Base-by-base conservation (phyloP, 2,888 invertebrate species). In the Thecocarcelia acutangulata region DNA sequence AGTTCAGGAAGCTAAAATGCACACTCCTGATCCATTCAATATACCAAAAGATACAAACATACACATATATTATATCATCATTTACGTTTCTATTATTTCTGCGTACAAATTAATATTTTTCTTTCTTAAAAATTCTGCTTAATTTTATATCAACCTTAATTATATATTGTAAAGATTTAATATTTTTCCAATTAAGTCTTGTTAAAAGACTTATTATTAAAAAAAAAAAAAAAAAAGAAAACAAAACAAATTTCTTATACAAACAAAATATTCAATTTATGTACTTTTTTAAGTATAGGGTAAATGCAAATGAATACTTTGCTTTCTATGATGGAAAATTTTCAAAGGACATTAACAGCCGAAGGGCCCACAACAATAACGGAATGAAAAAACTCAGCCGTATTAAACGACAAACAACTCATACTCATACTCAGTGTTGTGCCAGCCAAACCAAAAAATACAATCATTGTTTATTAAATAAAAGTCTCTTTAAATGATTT, bases 401-500 rank as follows among this genome's bases (percentile, higher is more conserved):
- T 28, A 69, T 54, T 42, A 13, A 17, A 33, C 9, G 33, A 33
- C 33, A 33, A 42, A n/a, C 9, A 33, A 69, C 19, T 37, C 24
- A 40, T 28, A 50, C 11, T 50, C 28, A 21, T 46, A 50, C 11
- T 50, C 28, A 21, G 24, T 12, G 4, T 44, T 33, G 63, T 33
- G 33, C 33, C 19, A 33, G 13, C 0, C 50, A 58, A 64, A 69
- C 21, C 37, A 48, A 61, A 68, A 33, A 66, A 40, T 17, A 76
- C 54, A 72, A 54, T 68, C 42, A 76, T 72, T 72, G 76, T 80
- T 76, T 80, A 76, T 76, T 80, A 76, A 76, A 69, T 52, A 50
- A 69, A 69, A 73, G 76, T 63, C 72, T 63, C 37, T 61, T 73
- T 76, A 73, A 76, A 68, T 76, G 68, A 56, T 63, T 61, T 68